phyloP scores from a whole-genome alignment of 2,797 vertebrate species.

The Macropodus opercularis region DNA sequence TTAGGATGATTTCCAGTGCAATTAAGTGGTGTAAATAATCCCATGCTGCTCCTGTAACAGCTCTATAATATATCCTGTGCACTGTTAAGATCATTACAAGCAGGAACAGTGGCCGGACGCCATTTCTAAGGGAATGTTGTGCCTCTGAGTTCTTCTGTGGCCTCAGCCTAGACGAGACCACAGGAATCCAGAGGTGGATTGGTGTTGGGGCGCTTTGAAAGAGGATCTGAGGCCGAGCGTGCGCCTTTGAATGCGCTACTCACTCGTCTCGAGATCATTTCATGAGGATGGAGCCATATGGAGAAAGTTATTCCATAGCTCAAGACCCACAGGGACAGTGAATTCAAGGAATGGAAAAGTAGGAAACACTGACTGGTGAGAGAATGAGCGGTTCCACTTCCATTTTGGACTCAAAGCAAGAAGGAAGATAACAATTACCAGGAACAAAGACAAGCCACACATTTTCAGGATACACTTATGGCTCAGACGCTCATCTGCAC shows the following conservation, averaged over 20 bases:
- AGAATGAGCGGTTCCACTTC: constrained; percentile 59
- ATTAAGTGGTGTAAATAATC: constrained; percentile 62
- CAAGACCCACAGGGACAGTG: constrained; percentile 48
- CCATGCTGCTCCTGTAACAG: constrained; percentile 46
- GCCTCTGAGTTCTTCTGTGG: constrained; percentile 74
- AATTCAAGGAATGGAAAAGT: constrained; percentile 46
- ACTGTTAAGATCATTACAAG: constrained; percentile 80
- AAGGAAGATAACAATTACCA: constrained; percentile 43
- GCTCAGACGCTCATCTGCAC: constrained; percentile 6
- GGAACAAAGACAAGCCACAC: constrained; percentile 17
- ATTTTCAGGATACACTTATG: constrained; percentile 16
- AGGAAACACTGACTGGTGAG: constrained; percentile 49
- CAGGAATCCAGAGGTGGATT: constrained; percentile 80
- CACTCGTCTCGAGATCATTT: constrained; percentile 65
- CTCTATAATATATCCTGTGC: constrained; percentile 63
- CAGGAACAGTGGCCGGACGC: constrained; percentile 74
- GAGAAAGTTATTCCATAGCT: constrained; percentile 65
- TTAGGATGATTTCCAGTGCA: constrained; percentile 47
- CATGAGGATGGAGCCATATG: constrained; percentile 64
- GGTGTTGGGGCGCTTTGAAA: constrained; percentile 75
- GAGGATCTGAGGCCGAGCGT: constrained; percentile 64
- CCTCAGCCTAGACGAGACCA: constrained; percentile 72
- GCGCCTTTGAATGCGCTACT: constrained; percentile 72
- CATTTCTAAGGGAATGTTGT: constrained; percentile 82
- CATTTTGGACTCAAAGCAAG: constrained; percentile 50